phyloP scores from a whole-genome alignment of 23 tunicate genomes.

The Trididemnum clinides region DNA sequence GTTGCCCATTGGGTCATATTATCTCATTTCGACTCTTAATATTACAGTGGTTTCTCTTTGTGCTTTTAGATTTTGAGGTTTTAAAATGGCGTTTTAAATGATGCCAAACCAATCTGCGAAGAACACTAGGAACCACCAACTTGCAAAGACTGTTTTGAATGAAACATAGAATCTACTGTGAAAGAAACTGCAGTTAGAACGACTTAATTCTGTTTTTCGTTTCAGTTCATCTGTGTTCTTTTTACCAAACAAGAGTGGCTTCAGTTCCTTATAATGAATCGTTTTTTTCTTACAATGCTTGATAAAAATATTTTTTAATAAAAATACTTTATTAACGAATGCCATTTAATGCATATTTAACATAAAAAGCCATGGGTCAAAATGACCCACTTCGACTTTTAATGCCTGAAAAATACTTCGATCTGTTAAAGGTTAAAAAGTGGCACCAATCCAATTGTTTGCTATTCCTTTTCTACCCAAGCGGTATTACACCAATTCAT shows the following conservation, averaged over 20 bases:
- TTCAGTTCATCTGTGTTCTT: not conserved
- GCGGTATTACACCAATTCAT: too few relatives aligned
- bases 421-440: constrained; percentile 9
- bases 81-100: too few relatives aligned
- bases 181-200: too few relatives aligned
- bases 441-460: too few relatives aligned
- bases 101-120: too few relatives aligned
- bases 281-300: not conserved
- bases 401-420: constrained; percentile 3
- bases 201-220: not conserved
- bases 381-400: constrained; percentile 14
- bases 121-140: too few relatives aligned
- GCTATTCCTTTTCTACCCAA: too few relatives aligned
- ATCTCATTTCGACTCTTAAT: constrained; percentile 1
- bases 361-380: not conserved
- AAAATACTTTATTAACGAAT: not conserved
- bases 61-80: not conserved
- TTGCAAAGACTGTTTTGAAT: too few relatives aligned
- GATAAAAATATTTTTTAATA: not conserved
- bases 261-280: not conserved
- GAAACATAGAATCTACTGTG: too few relatives aligned
- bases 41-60: not conserved
- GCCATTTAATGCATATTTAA: not conserved
- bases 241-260: not conserved
- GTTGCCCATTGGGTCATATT: not conserved